Evolutionary conservation across 2,888 invertebrate genomes (phyloP), one percentile per base, ranked within the genome.

Genomic region (Microdon myrmicae): DNA sequence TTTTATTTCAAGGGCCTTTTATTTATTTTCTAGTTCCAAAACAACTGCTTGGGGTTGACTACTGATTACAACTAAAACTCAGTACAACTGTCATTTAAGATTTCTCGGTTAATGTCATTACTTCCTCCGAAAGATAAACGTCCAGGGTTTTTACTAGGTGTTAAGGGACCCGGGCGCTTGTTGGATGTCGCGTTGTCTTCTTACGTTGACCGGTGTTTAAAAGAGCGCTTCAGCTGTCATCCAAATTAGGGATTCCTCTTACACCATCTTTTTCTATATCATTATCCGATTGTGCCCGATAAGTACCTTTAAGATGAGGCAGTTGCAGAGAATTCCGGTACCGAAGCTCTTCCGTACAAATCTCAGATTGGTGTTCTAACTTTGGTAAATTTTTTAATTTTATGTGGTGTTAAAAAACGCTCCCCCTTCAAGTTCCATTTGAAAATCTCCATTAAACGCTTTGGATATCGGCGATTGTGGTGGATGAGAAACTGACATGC

Each of bases 351-450:
- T 89, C 88, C 22, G 90, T 76, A 35, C 79, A 79, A 51, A 17
- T 47, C 64, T n/a, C n/a, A n/a, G n/a, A 70, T 53, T 6, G 32
- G n/a, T 64, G 64, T 59, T 71, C 71, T 0, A 82, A 79, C 10
- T 78, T 72, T 34, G 84, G 83, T 13, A 85, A 83, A 49, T 82
- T 82, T 70, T 88, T 84, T 69, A 89, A 78, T 75, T 88, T 88
- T 88, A 91, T 38, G 89, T 89, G 68, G 90, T 90, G 76, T 92
- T 90, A 74, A 93, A 93, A 31, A 90, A 82, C 74, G 93, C 92
- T 31, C 89, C 90, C 69, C 91, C 91, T 74, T 94, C 94, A 72
- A 94, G 94, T 34, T 92, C 92, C 86, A 90, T 89, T 70, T 85
- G 84, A 14, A 89, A 80, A 67, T 84, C 83, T 3, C 73, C 71